phyloP scores from a whole-genome alignment of 2,113 vertebrate species.

The Illadopsis cleaveri region DNA sequence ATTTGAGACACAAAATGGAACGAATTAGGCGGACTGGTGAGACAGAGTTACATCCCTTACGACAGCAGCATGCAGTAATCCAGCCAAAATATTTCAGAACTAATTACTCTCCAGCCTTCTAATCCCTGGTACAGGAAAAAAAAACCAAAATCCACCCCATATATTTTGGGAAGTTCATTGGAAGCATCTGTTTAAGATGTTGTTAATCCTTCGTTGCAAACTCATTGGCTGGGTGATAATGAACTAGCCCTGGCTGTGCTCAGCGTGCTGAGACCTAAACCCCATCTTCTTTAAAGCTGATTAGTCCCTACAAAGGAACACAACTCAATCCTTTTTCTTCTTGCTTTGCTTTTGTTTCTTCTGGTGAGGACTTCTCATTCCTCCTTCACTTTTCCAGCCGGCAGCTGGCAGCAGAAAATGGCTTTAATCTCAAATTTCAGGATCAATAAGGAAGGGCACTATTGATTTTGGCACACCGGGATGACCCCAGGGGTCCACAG shows the following conservation, averaged over 20 bases:
- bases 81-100: constrained; percentile 63
- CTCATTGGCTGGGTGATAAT: constrained; percentile 44
- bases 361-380: not conserved
- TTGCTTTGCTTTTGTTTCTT: not conserved
- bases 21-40: not conserved
- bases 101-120: constrained; percentile 47
- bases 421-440: constrained; percentile 60
- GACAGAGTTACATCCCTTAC: constrained; percentile 14
- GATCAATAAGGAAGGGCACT: constrained; percentile 9
- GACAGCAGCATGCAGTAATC: constrained; percentile 20
- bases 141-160: not conserved
- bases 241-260: constrained; percentile 8
- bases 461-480: constrained; percentile 49
- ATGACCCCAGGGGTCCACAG: not conserved
- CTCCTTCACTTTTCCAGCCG: not conserved
- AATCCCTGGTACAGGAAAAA: constrained; percentile 8
- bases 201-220: constrained; percentile 40
- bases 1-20: constrained; percentile 43
- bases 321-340: constrained; percentile 7
- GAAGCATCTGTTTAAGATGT: constrained; percentile 63
- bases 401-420: constrained; percentile 9
- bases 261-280: constrained; percentile 22
- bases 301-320: constrained; percentile 15
- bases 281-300: constrained; percentile 35
- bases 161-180: constrained; percentile 61